Conservation (phyloP, 1,140 invertebrate genomes). For the Drosophila persimilis region DNA sequence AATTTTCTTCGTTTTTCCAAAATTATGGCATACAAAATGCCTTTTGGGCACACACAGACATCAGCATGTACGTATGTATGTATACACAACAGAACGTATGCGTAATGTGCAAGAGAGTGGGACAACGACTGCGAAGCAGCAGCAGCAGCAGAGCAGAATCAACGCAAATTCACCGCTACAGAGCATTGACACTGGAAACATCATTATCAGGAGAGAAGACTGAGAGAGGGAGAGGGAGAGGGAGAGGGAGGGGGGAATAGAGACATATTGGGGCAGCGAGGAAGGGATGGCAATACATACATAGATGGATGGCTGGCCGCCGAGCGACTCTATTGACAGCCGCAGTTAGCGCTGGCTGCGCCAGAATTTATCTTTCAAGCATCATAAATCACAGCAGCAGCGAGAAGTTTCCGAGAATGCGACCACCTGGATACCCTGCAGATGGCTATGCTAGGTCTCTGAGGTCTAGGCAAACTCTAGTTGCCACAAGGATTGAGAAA, state of each 20-base stretch:
- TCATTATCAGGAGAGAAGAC: slow-evolving; percentile 33
- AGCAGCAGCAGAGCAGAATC: slow-evolving; percentile 19
- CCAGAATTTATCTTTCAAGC: slow-evolving; percentile 77
- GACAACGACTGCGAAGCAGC: slow-evolving; percentile 15
- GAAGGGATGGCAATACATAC: slow-evolving; percentile 11
- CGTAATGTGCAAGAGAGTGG: slow-evolving; percentile 53
- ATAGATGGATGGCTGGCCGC: slow-evolving; percentile 23
- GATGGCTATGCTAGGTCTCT: no score
- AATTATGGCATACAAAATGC: slow-evolving; percentile 45
- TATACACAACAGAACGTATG: no score
- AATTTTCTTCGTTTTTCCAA: slow-evolving; percentile 29
- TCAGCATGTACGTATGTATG: slow-evolving; percentile 35
- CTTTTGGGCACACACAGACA: slow-evolving; percentile 35
- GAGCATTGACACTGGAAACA: slow-evolving; percentile 71
- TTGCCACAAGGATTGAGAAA: no score
- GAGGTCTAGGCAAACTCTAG: no score
- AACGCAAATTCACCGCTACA: slow-evolving; percentile 68
- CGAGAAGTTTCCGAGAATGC: slow-evolving; percentile 17
- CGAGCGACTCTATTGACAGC: slow-evolving; percentile 71
- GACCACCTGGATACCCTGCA: no score
- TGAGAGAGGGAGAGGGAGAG: not conserved
- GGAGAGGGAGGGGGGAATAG: not conserved
- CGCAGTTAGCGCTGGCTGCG: slow-evolving; percentile 68
- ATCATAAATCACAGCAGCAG: slow-evolving; percentile 69
- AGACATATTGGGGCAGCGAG: slow-evolving; percentile 2